A percentile compares a stretch with the other conserved stretches of the same genome.
These are phyloP conservation scores for Heterodera filipjevi DNA, from an alignment of 2,888 invertebrate species.

Conservation along the genomic window DNA sequence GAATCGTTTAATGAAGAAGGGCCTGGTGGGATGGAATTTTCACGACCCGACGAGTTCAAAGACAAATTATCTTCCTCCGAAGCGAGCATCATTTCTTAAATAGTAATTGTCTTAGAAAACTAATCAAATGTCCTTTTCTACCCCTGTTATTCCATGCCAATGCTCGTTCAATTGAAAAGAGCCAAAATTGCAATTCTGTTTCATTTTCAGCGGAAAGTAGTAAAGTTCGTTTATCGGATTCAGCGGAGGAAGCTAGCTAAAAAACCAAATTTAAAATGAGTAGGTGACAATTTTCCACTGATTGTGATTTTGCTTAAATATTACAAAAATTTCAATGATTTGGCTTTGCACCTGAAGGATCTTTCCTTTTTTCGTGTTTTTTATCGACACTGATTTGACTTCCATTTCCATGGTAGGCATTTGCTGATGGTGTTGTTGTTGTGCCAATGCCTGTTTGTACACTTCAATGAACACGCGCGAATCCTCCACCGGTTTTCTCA, in stretches of 20 bases:
- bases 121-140: neutral
- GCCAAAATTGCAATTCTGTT: slow-evolving; percentile 39
- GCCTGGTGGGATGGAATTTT: slow-evolving; percentile 25
- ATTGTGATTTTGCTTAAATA: too few relatives aligned
- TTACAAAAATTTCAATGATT: too few relatives aligned
- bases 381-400: slow-evolving; percentile 52
- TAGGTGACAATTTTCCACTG: too few relatives aligned
- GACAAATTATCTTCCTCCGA: slow-evolving; percentile 37
- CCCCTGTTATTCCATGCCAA: slow-evolving; percentile 31
- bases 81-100: neutral
- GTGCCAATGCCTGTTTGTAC: slow-evolving; percentile 36
- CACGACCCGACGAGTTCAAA: slow-evolving; percentile 38
- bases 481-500: slow-evolving; percentile 47
- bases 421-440: slow-evolving; percentile 22
- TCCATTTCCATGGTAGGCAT: slow-evolving; percentile 40
- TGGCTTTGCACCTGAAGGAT: slow-evolving; percentile 55
- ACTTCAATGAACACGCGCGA: slow-evolving; percentile 53
- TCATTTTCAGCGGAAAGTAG: slow-evolving; percentile 39
- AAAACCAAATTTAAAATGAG: neutral
- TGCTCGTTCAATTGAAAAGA: slow-evolving; percentile 41
- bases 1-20: slow-evolving; percentile 43
- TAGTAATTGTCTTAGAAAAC: neutral
- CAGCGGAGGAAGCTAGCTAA: slow-evolving; percentile 13
- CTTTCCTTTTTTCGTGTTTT: slow-evolving; percentile 59
- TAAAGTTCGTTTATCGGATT: slow-evolving; percentile 36